Percentiles rank a stretch among this genome's conserved stretches.
Conservation (phyloP, 2,113 vertebrate genomes). For the Burhinus oedicnemus region DNA sequence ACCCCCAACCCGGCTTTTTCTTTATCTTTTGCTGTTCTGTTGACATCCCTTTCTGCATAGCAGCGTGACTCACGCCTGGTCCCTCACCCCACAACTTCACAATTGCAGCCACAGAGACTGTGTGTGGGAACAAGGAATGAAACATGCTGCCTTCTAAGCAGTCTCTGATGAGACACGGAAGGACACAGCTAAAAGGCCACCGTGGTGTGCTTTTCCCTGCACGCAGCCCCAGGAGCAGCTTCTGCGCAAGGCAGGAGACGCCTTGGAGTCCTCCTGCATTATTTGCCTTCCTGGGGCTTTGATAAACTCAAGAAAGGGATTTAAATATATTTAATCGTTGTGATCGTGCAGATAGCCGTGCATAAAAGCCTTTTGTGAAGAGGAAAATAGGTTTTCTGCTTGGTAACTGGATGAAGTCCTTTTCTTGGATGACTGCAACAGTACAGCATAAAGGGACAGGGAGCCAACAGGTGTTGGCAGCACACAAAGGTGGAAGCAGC, state of each 20-base stretch:
- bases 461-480: neutral
- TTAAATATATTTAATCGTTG: neutral
- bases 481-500: neutral
- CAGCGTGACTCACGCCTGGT: rapidly evolving
- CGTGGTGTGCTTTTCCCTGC: rapidly evolving
- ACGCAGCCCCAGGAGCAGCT: neutral
- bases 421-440: neutral
- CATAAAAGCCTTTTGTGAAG: neutral
- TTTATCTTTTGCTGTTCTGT: rapidly evolving
- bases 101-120: neutral
- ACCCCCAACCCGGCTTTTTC: too few species aligned
- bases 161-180: neutral
- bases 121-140: neutral
- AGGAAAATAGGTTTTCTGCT: neutral
- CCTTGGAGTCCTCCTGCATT: neutral
- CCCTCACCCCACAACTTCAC: neutral
- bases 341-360: neutral
- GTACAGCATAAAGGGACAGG: neutral
- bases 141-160: neutral
- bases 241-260: neutral
- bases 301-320: neutral
- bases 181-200: neutral
- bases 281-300: neutral
- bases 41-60: neutral
- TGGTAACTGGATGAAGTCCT: neutral